These are phyloP conservation scores for Moxostoma hubbsi DNA, from an alignment of 2,797 vertebrate species.

Conservation along the genomic window DNA sequence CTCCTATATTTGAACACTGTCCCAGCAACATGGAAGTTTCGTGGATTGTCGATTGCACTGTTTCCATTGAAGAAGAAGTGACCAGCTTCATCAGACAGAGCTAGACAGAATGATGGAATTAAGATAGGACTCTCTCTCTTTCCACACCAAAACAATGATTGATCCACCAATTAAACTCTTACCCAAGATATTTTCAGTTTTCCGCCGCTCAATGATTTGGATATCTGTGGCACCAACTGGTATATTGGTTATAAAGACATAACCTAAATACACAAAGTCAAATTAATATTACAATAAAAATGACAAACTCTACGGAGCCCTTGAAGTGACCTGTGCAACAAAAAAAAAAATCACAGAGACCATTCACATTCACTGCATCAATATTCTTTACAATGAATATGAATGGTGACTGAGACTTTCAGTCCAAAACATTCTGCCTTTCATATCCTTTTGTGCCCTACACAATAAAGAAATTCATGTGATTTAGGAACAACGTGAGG, in stretches of 20 bases:
- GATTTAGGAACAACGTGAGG: no score
- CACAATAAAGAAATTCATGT: no score
- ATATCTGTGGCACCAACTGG: slow-evolving; percentile 86
- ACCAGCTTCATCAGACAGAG: slow-evolving; percentile 86
- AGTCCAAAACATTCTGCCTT: no score
- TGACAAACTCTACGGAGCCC: no score
- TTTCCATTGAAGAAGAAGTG: slow-evolving; percentile 91
- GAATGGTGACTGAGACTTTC: no score
- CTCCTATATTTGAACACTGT: slow-evolving; percentile 89
- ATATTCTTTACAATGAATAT: no score
- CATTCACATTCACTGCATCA: no score
- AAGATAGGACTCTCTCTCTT: neutral
- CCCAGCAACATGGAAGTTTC: slow-evolving; percentile 88
- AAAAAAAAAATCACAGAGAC: no score
- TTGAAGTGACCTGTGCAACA: no score
- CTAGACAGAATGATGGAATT: slow-evolving; percentile 62
- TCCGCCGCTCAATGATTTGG: slow-evolving; percentile 89
- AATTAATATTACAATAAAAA: slow-evolving; percentile 9
- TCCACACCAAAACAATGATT: neutral
- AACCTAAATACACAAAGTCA: slow-evolving; percentile 75
- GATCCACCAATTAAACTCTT: slow-evolving; percentile 42
- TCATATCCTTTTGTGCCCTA: no score
- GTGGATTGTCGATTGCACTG: slow-evolving; percentile 86
- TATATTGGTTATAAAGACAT: slow-evolving; percentile 87
- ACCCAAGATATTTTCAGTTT: slow-evolving; percentile 91